phyloP scores from a whole-genome alignment of 2,113 vertebrate genomes.

The Neolamprologus toae region DNA sequence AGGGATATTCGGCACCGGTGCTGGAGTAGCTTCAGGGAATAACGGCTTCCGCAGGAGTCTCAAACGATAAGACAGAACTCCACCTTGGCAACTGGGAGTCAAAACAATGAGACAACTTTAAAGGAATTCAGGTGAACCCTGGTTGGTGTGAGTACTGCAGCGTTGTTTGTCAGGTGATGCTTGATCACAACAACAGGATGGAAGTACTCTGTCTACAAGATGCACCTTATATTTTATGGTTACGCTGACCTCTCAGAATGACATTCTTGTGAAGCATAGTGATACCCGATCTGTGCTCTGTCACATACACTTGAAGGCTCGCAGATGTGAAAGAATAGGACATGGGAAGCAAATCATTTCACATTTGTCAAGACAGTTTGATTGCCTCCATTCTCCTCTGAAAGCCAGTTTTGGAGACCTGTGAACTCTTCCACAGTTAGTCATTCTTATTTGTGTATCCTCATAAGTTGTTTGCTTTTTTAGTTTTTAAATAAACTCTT shows the following conservation, averaged over 20 bases:
- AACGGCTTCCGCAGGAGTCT: not conserved
- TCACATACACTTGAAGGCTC: not conserved
- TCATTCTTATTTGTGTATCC: not conserved
- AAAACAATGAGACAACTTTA: slow-evolving; percentile 28
- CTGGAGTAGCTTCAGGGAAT: not conserved
- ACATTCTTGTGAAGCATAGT: not conserved
- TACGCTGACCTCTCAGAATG: not conserved
- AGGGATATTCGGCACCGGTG: not conserved
- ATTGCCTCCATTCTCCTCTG: not conserved
- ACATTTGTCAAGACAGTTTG: not conserved
- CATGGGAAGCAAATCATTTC: not conserved
- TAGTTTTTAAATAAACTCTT: not conserved
- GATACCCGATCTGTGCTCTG: not conserved
- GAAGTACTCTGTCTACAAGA: not conserved
- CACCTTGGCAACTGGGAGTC: slow-evolving; percentile 39
- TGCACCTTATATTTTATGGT: not conserved
- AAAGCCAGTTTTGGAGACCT: not conserved
- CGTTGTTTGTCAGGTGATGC: not conserved
- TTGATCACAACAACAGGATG: not conserved
- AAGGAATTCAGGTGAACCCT: slow-evolving; percentile 34
- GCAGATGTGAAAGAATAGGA: not conserved
- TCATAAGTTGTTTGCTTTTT: not conserved
- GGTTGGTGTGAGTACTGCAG: not conserved
- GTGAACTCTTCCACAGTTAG: not conserved
- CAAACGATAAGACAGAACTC: slow-evolving; percentile 8